Base-by-base conservation (phyloP, 1,140 invertebrate species). In the Drosophila azteca region DNA sequence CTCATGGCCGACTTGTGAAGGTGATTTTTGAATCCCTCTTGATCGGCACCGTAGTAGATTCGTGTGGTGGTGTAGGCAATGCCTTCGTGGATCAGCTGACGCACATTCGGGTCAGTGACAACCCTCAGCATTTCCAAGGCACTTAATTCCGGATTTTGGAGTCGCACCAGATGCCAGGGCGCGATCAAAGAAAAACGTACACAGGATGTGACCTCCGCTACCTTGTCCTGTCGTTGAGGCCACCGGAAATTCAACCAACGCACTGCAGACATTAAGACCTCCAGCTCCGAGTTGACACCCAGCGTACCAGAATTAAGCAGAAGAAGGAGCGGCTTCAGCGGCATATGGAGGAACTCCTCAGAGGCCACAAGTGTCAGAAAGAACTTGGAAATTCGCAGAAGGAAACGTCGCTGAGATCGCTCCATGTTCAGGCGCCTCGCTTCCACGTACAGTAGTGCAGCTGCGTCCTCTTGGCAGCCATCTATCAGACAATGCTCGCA, bases 181-280 rank as follows among this genome's bases (percentile, higher is more conserved):
- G 76, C 72, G 22, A 84, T 59, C 17, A 84, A 45, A 0, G 64
- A 68, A 46, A 83, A 84, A 9, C 81, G 76, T 5, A 84, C 49
- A 15, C 48, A 59, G 1, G 48, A 22, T 1, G 50, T 1, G 0
- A 83, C 66, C 13, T 61, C 35, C 0, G 24, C 6, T 3, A 77
- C 35, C 4, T 48, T 41, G 2, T 1, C 20, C 9, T 64, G 41
- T 1, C 81, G 65, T 8, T 79, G 63, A 1, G 79, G 80, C 81
- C 81, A 84, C 1, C 60, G 20, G 22, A 57, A 43, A 15, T 77
- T 77, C 2, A 84, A 35, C 80, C 80, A 84, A 3, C 80, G 80
- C 11, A 79, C 67, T 1, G 80, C 81, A 6, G 67, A 52, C 81
- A 84, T 79, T 8, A 84, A 73, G 1, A 77, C 72, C 62, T 84